Conservation (phyloP, 1,140 invertebrate genomes). For the Zaprionus vittiger region DNA sequence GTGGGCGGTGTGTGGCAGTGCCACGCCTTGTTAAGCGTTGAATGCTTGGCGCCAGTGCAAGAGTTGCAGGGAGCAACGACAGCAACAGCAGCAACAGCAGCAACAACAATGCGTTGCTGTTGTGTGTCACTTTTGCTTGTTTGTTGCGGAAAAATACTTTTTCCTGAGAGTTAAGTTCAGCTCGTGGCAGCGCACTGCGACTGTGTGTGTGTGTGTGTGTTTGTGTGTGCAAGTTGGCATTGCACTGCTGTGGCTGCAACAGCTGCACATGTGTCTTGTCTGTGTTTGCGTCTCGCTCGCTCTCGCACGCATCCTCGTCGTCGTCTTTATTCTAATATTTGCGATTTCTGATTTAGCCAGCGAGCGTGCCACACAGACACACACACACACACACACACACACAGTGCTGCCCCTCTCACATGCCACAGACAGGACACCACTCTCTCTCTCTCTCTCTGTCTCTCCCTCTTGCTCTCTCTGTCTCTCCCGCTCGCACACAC, state of each 20-base stretch:
- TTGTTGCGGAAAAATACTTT: conserved; percentile 71
- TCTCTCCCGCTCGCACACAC: not conserved
- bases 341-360: conserved; percentile 65
- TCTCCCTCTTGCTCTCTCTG: not conserved
- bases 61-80: conserved; percentile 39
- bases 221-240: conserved; percentile 11
- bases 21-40: conserved; percentile 45
- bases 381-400: not conserved
- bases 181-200: conserved; percentile 18
- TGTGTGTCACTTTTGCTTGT: conserved; percentile 76
- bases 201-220: conserved; percentile 21
- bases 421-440: conserved; percentile 13
- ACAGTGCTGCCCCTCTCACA: not conserved
- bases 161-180: conserved; percentile 41
- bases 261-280: conserved; percentile 49
- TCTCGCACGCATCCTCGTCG: conserved; percentile 29
- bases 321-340: conserved; percentile 73
- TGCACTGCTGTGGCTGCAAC: conserved; percentile 40
- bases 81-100: conserved; percentile 13
- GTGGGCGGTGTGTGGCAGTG: conserved; percentile 39
- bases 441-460: not conserved
- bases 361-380: conserved; percentile 4
- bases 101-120: conserved; percentile 56
- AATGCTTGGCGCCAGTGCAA: conserved; percentile 39
- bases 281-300: conserved; percentile 44